Conservation (phyloP, 2,888 invertebrate genomes). For the Pollenia angustigena region DNA sequence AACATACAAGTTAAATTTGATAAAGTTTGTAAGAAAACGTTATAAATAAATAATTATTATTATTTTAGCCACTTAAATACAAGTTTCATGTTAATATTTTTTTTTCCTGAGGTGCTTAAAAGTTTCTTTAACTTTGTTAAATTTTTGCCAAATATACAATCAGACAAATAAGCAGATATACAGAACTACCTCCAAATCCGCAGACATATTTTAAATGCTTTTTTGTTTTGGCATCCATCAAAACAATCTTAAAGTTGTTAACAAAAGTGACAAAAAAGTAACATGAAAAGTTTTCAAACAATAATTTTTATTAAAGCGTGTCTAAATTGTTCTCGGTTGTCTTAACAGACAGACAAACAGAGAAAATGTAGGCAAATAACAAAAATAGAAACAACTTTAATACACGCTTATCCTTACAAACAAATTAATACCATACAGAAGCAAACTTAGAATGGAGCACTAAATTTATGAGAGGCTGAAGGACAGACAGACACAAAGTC, state of each 20-base stretch:
- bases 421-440: slow-evolving; percentile 61
- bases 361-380: slow-evolving; percentile 38
- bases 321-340: slow-evolving; percentile 68
- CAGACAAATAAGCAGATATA: neutral
- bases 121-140: slow-evolving; percentile 29
- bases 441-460: slow-evolving; percentile 31
- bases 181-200: neutral
- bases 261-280: slow-evolving; percentile 64
- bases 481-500: slow-evolving; percentile 5
- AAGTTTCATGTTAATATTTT: slow-evolving; percentile 14
- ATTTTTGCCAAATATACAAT: neutral
- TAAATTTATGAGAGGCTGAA: slow-evolving; percentile 57
- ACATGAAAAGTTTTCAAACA: slow-evolving; percentile 45
- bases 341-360: neutral
- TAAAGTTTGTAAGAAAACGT: slow-evolving; percentile 1
- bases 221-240: slow-evolving; percentile 38
- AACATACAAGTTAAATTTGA: slow-evolving; percentile 41
- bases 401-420: slow-evolving; percentile 41
- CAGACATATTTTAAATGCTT: neutral
- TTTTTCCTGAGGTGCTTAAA: slow-evolving; percentile 5
- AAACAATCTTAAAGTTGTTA: slow-evolving; percentile 60
- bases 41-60: slow-evolving; percentile 36
- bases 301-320: slow-evolving; percentile 52
- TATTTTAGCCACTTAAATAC: slow-evolving; percentile 31
- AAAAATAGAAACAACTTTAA: slow-evolving; percentile 7